Evolutionary conservation across 2,797 vertebrate species (phyloP).

Genomic region (Neomorphus geoffroyi): DNA sequence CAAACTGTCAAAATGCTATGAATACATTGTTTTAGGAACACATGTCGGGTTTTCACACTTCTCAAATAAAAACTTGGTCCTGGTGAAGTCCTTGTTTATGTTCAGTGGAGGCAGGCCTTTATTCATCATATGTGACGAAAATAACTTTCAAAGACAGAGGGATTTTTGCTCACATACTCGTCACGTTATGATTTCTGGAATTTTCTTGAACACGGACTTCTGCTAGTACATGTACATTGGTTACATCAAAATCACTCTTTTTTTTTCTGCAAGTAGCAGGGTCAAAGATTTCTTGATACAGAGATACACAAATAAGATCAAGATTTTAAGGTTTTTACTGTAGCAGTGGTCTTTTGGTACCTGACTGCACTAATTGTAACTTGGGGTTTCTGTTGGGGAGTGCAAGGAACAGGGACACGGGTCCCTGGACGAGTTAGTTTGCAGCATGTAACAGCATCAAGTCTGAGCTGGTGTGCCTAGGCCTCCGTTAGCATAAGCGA

Average conservation of each 20-base stretch:
- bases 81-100: not conserved
- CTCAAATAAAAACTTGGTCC: conserved; percentile 5
- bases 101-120: not conserved
- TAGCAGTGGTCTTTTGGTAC: conserved; percentile 42
- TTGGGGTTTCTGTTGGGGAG: no score
- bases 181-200: not conserved
- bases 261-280: conserved; percentile 54
- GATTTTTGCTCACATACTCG: not conserved
- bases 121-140: not conserved
- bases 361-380: conserved; percentile 16
- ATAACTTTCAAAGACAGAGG: not conserved
- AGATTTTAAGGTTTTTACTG: conserved; percentile 38
- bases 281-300: conserved; percentile 79
- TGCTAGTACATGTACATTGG: conserved; percentile 44
- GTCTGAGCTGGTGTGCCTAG: no score
- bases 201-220: not conserved
- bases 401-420: no score
- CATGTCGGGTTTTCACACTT: not conserved
- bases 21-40: conserved; percentile 42
- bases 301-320: conserved; percentile 82
- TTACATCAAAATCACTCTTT: conserved; percentile 71
- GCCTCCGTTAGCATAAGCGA: no score
- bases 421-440: no score
- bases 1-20: conserved; percentile 18
- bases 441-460: no score